Percentiles rank a stretch among this genome's conserved stretches.
phyloP scores from a whole-genome alignment of 2,797 vertebrate species.

The Pogoniulus pusillus region DNA sequence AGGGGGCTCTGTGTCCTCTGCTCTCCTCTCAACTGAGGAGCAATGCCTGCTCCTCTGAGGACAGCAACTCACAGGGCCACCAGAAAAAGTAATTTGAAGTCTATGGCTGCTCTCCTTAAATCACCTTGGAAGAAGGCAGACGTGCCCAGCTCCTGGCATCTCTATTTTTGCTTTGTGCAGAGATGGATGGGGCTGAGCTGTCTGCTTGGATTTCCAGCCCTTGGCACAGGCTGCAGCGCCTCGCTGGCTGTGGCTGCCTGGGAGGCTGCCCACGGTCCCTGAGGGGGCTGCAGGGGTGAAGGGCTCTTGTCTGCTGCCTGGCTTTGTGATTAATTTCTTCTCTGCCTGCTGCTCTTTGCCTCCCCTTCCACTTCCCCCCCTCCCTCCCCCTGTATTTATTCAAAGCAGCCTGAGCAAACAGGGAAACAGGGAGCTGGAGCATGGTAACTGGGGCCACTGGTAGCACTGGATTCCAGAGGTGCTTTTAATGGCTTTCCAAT shows the following conservation, averaged over 20 bases:
- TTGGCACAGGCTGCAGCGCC: neutral
- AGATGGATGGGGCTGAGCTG: constrained; percentile 45
- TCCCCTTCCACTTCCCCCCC: neutral
- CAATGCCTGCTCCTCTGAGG: rapidly evolving
- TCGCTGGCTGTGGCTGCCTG: constrained; percentile 17
- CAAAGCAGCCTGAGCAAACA: neutral
- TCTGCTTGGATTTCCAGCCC: constrained; percentile 22
- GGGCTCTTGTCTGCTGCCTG: neutral
- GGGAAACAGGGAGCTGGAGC: neutral
- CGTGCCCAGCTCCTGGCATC: constrained; percentile 16
- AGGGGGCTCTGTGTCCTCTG: rapidly evolving
- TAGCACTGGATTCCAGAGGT: neutral
- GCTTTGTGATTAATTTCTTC: neutral
- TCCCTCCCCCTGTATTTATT: neutral
- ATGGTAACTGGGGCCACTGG: neutral
- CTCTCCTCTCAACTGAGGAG: neutral
- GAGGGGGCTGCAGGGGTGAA: neutral
- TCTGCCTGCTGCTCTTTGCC: neutral
- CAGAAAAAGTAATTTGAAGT: neutral
- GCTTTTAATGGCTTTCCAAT: neutral
- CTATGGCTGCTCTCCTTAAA: neutral
- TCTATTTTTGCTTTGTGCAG: constrained; percentile 28
- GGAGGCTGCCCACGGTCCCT: neutral
- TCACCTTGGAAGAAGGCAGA: constrained; percentile 33
- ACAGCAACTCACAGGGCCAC: neutral